Base-by-base conservation (phyloP, 2,797 vertebrate genomes). In the Sebastes variabilis region DNA sequence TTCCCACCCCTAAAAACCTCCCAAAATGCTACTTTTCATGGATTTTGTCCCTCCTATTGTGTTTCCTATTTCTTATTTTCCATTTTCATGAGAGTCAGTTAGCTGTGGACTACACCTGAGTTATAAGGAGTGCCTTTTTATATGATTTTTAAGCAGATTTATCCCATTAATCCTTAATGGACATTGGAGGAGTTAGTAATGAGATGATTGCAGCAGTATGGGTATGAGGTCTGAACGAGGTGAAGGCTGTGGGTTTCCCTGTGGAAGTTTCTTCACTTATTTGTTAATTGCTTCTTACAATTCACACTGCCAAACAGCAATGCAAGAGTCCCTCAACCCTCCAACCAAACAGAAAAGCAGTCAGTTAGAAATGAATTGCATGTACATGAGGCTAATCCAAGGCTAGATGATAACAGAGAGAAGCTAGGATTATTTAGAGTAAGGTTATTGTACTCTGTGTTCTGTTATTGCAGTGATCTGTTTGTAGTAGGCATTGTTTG, bases 381-480 rank as follows among this genome's bases (percentile, higher is more conserved):
- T 60, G 18, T 32, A 24, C 2, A 11, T 7, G 1, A 10, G 8
- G 12, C 36, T 73, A 46, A 77, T 81, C 56, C 22, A 38, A 66
- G 10, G 10, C 25, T 27, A 30, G 9, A 1, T 74, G 8, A 75
- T 61, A 71, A 60, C 4, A 49, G 8, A 49, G 60, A 74, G 10
- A 62, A 30, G 1, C 30, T 4, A 3, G 9, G 27, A 34, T 64
- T 76, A 20, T 66, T 54, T 29, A 27, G 46, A 64, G 42, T 25
- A 36, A 67, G 1, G 55, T 71, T 34, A 29, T 30, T 72, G 61
- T 55, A 61, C 24, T 49, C 11, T 56, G 55, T 59, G 36, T 49
- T 82, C 24, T 69, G 73, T 74, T 34, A 18, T 54, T 74, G 55
- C 22, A 64, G 22, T 68, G 60, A 32, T 62, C 1, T 80, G 13